Percentiles rank a stretch among this genome's conserved stretches.
Conservation (phyloP, 2,113 vertebrate species). For the Kryptolebias marmoratus region DNA sequence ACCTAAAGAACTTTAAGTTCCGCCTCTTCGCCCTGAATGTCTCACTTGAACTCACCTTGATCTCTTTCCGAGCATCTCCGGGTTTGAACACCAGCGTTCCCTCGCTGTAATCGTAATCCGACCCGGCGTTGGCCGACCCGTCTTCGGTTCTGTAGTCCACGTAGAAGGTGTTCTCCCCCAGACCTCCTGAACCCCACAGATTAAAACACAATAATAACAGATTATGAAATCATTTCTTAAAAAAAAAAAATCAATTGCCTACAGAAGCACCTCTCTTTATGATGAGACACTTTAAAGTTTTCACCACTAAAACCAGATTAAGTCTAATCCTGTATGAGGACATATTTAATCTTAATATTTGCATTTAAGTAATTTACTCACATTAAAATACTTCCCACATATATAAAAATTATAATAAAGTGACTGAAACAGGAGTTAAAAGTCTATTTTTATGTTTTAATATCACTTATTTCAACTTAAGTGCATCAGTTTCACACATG, state of each 20-base stretch:
- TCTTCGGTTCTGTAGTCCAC: slow-evolving; percentile 96
- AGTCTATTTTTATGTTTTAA: too few relatives aligned
- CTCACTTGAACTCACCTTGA: slow-evolving; percentile 73
- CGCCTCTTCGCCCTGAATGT: background rate
- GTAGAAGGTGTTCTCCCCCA: slow-evolving; percentile 92
- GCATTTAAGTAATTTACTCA: too few relatives aligned
- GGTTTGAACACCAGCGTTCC: slow-evolving; percentile 84
- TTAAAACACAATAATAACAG: background rate
- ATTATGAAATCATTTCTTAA: too few relatives aligned
- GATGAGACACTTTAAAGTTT: background rate
- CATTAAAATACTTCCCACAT: too few relatives aligned
- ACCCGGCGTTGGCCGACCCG: slow-evolving; percentile 93
- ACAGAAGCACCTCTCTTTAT: too few relatives aligned
- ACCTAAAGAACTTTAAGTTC: background rate
- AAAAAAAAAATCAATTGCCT: background rate
- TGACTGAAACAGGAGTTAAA: too few relatives aligned
- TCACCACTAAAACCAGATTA: background rate
- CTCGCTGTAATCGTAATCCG: slow-evolving; percentile 90
- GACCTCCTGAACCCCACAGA: slow-evolving; percentile 67
- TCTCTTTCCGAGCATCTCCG: slow-evolving; percentile 81
- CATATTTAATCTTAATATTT: too few relatives aligned
- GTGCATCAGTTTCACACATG: too few relatives aligned
- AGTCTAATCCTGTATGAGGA: background rate
- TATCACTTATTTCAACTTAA: too few relatives aligned
- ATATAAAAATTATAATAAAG: too few relatives aligned